Evolutionary conservation across 1,140 invertebrate species (phyloP).

Genomic region (Zaprionus gabonicus): DNA sequence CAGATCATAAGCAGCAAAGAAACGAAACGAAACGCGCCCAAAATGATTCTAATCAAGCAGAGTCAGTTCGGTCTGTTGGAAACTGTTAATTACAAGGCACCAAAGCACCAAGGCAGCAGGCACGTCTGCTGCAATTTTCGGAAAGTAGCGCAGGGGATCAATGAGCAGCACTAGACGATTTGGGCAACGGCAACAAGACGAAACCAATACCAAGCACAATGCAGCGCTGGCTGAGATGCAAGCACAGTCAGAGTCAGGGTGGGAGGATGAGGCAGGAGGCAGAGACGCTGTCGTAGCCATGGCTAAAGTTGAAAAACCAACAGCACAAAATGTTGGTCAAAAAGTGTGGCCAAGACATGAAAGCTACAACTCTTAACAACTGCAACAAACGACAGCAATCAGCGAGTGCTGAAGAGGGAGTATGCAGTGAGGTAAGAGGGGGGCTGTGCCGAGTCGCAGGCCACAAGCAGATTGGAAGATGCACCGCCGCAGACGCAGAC

Average conservation of each 20-base stretch:
- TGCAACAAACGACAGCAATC: constrained; percentile 80
- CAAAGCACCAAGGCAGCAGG: constrained; percentile 53
- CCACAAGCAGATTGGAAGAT: constrained; percentile 51
- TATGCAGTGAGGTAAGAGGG: not conserved
- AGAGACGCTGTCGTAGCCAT: not conserved
- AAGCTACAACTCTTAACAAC: constrained; percentile 83
- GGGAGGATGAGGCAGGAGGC: not conserved
- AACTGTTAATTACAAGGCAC: constrained; percentile 79
- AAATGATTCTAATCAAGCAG: constrained; percentile 76
- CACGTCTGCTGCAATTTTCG: constrained; percentile 75
- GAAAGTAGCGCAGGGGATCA: constrained; percentile 77
- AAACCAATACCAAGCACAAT: constrained; percentile 33
- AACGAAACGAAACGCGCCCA: constrained; percentile 71
- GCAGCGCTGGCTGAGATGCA: constrained; percentile 8
- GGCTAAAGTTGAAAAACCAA: constrained; percentile 52
- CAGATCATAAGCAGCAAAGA: constrained; percentile 27
- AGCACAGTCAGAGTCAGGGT: not conserved
- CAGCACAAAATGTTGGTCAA: constrained; percentile 77
- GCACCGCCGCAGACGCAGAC: constrained; percentile 59
- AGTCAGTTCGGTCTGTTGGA: constrained; percentile 59
- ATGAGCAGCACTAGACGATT: constrained; percentile 71
- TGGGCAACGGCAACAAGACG: constrained; percentile 39
- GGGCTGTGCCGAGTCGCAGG: constrained; percentile 16
- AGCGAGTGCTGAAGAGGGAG: constrained; percentile 20
- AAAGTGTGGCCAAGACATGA: constrained; percentile 83